Evolutionary conservation across 2,888 invertebrate species (phyloP).

Genomic region (Drosophila dives): DNA sequence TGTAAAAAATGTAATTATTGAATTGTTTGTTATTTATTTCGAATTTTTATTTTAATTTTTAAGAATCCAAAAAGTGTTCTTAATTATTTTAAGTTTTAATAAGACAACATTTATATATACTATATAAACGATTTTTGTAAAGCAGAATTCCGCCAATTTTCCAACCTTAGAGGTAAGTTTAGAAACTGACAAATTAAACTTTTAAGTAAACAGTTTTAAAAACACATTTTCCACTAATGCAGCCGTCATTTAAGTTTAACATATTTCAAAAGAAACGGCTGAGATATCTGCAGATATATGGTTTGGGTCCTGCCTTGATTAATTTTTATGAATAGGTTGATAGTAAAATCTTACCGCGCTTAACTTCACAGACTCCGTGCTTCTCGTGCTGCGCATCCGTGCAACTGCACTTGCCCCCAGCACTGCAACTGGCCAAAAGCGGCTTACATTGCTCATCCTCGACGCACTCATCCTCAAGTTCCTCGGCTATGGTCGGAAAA

Average conservation of each 20-base stretch:
- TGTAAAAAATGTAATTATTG: not conserved
- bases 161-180: not conserved
- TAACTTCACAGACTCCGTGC: conserved; percentile 78
- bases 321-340: not conserved
- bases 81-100: not conserved
- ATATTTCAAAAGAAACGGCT: not conserved
- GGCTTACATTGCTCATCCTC: conserved; percentile 84
- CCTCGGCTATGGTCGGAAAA: conserved; percentile 63
- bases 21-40: not conserved
- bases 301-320: not conserved
- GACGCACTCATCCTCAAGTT: conserved; percentile 81
- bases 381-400: conserved; percentile 79
- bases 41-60: not conserved
- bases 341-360: conserved; percentile 68
- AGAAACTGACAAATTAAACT: not conserved
- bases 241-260: not conserved
- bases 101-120: not conserved
- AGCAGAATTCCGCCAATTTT: not conserved
- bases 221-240: not conserved
- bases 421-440: conserved; percentile 80
- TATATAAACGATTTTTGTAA: not conserved
- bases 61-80: not conserved
- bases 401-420: conserved; percentile 81
- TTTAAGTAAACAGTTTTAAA: not conserved
- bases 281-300: not conserved